A percentile compares a stretch with the other conserved stretches of the same genome.
Evolutionary conservation across 2,888 invertebrate genomes (phyloP).

Genomic region (Netelia fuscicornis): DNA sequence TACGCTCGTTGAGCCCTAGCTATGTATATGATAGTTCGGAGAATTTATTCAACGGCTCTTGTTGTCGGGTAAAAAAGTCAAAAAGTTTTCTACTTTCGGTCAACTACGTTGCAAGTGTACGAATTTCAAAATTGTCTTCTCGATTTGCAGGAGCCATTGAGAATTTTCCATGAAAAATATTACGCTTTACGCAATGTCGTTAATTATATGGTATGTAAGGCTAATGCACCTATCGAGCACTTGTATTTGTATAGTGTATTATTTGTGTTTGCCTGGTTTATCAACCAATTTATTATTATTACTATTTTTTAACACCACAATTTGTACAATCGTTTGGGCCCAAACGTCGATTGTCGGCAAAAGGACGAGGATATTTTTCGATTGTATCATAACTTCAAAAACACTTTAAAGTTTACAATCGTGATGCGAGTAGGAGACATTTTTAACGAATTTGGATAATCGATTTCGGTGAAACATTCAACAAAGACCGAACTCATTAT

Average conservation of each 20-base stretch:
- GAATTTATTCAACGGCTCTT: not conserved
- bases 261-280: slow-evolving; percentile 47
- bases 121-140: not conserved
- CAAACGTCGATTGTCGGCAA: not conserved
- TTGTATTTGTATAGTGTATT: slow-evolving; percentile 59
- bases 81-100: not conserved
- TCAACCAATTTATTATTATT: slow-evolving; percentile 2
- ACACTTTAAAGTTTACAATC: not conserved
- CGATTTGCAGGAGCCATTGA: slow-evolving; percentile 13
- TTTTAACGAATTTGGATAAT: not conserved
- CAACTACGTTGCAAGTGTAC: too few species aligned
- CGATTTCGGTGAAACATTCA: not conserved
- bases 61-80: not conserved
- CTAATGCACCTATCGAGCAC: slow-evolving; percentile 17
- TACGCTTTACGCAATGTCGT: slow-evolving; percentile 47
- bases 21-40: not conserved
- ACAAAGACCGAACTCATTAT: not conserved
- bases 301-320: not conserved
- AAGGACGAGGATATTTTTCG: not conserved
- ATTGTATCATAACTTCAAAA: slow-evolving; percentile 20
- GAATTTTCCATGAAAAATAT: slow-evolving; percentile 25
- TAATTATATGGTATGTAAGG: slow-evolving; percentile 20
- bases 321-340: slow-evolving; percentile 12
- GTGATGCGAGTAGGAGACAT: not conserved
- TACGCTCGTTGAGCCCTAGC: not conserved